Evolutionary conservation across 2,113 vertebrate genomes (phyloP).

Genomic region (Clupea harengus): DNA sequence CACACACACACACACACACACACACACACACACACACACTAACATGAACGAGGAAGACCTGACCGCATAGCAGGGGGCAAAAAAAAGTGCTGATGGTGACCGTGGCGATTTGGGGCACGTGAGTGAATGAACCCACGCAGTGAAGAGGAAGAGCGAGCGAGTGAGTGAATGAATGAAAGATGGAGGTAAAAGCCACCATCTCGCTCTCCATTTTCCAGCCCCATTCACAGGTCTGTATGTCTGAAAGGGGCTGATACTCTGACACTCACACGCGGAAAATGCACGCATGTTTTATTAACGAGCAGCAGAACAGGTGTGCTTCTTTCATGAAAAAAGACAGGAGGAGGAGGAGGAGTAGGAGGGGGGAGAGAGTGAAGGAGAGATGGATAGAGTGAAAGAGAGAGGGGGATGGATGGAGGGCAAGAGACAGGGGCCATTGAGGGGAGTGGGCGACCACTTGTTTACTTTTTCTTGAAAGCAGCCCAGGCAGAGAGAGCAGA

Average conservation of each 20-base stretch:
- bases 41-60: not conserved
- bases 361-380: constrained; percentile 6
- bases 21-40: not conserved
- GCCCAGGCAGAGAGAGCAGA: constrained; percentile 11
- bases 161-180: not conserved
- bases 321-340: constrained; percentile 68
- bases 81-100: too few species aligned
- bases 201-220: constrained; percentile 49
- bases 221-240: constrained; percentile 63
- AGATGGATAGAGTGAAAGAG: constrained; percentile 17
- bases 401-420: constrained; percentile 27
- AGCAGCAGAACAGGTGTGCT: constrained; percentile 60
- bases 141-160: too few species aligned
- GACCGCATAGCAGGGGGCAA: too few species aligned
- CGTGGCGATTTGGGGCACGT: too few species aligned
- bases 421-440: constrained; percentile 65
- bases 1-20: not conserved
- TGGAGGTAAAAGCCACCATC: too few species aligned
- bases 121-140: too few species aligned
- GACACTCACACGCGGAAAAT: constrained; percentile 52
- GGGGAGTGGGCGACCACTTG: constrained; percentile 60
- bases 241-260: not conserved
- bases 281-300: constrained; percentile 73
- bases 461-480: constrained; percentile 63
- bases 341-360: constrained; percentile 54